Base-by-base conservation (phyloP, 53 echinoderm and acorn worm genomes). In the Actinopyga echinites region DNA sequence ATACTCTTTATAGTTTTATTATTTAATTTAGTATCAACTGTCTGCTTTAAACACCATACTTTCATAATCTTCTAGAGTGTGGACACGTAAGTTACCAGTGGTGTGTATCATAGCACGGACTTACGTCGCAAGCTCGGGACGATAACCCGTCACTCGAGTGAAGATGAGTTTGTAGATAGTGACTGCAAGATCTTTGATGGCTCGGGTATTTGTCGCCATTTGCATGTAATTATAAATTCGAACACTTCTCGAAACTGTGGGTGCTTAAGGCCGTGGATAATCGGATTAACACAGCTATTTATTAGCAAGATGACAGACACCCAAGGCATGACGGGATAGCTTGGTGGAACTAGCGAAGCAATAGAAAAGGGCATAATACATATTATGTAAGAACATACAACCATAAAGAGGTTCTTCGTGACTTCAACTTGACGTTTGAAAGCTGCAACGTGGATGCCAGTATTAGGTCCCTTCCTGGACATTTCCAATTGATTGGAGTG, bases 351-450 rank as follows among this genome's bases (percentile, higher is more conserved):
- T 31, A 90, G 57, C 21, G 83, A 78, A 9, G 86, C 83, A 22
- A 90, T 66, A 21, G 83, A 62, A 68, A 86, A 90, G 0, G 90
- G 90, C 65, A 83, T 69, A 6, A 90, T 90, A 60, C 79, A 85
- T 30, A 87, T 35, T 43, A 91, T 80, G 79, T 82, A 91, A 5
- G 87, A n/a, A n/a, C n/a, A n/a, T n/a, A n/a, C n/a, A n/a, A n/a
- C n/a, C n/a, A n/a, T n/a, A n/a, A n/a, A n/a, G 22, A 91, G 91
- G 49, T 91, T 91, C 69, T 87, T 91, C 15, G 91, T 91, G 31
- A 91, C 87, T 26, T 87, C 67, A 0, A 87, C 69, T 56, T 90
- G 90, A 33, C 86, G 90, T 33, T 83, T 86, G 11, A 35, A 58
- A 35, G 79, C 49, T 17, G 79, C 79, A 22, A 78, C 57, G 15